These are phyloP conservation scores for Etia nguti DNA, from an alignment of 2,113 vertebrate genomes.

Conservation along the genomic window DNA sequence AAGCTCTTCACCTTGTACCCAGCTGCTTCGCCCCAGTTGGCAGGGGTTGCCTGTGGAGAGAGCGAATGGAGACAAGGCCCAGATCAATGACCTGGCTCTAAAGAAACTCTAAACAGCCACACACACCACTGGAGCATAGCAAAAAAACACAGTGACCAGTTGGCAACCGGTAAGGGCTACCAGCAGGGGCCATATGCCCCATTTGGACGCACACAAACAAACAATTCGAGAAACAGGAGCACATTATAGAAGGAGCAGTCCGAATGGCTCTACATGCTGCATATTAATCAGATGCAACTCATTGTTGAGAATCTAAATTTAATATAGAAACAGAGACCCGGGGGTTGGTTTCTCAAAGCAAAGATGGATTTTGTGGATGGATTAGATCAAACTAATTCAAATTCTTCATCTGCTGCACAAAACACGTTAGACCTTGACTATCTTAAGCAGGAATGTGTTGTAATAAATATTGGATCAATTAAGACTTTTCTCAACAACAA, in stretches of 20 bases:
- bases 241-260: not conserved
- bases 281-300: not conserved
- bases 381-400: not conserved
- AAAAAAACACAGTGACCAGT: conserved; percentile 33
- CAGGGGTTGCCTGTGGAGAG: conserved; percentile 53
- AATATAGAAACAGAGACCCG: not conserved
- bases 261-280: not conserved
- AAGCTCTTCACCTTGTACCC: conserved; percentile 64
- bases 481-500: not conserved
- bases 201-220: not conserved
- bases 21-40: conserved; percentile 65
- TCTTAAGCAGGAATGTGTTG: not conserved
- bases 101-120: conserved; percentile 42
- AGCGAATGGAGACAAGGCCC: conserved; percentile 3
- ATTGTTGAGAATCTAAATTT: not conserved
- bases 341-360: not conserved
- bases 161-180: not conserved
- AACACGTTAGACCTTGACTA: not conserved
- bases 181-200: not conserved
- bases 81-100: conserved; percentile 47
- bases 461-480: not conserved
- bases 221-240: not conserved
- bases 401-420: not conserved
- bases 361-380: not conserved
- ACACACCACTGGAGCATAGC: conserved; percentile 28